Evolutionary conservation across 1,140 invertebrate species (phyloP).

Genomic region (Ceratoteleas bidentatus): DNA sequence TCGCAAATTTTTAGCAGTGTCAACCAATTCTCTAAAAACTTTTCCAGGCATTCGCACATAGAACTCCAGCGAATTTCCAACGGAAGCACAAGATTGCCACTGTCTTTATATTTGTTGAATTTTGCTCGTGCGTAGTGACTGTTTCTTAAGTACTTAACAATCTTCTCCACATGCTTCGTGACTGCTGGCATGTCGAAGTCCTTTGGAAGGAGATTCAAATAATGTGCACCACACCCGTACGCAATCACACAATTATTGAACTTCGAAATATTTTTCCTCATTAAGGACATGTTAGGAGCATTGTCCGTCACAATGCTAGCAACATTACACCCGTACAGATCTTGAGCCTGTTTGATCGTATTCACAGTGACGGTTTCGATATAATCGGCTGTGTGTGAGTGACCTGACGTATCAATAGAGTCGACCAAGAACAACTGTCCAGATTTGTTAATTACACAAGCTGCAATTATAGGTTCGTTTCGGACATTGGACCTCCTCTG

Average conservation of each 20-base stretch:
- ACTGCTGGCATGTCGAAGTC: slow-evolving; percentile 13
- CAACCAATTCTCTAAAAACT: slow-evolving; percentile 14
- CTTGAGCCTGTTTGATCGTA: neutral
- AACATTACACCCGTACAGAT: slow-evolving; percentile 8
- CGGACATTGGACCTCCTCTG: neutral
- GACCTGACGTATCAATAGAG: slow-evolving; percentile 8
- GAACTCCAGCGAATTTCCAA: slow-evolving; percentile 15
- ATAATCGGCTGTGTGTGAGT: slow-evolving; percentile 10
- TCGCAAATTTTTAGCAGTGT: slow-evolving; percentile 13
- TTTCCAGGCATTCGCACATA: slow-evolving; percentile 16
- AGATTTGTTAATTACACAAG: neutral
- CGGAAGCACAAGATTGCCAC: slow-evolving; percentile 2
- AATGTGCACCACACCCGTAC: slow-evolving; percentile 10
- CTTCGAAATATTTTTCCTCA: slow-evolving; percentile 11
- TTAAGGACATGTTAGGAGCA: slow-evolving; percentile 1
- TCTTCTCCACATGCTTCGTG: slow-evolving; percentile 24
- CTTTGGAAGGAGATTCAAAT: slow-evolving; percentile 17
- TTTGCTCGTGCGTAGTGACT: slow-evolving; percentile 12
- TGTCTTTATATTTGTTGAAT: slow-evolving; percentile 1
- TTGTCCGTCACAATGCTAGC: slow-evolving; percentile 5
- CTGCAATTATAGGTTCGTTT: slow-evolving; percentile 3
- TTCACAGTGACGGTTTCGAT: neutral
- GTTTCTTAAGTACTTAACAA: slow-evolving; percentile 22
- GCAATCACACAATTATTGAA: neutral
- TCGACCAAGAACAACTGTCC: neutral